These are phyloP conservation scores for Herpetotheres cachinnans DNA, from an alignment of 2,113 vertebrate genomes.

Conservation along the genomic window DNA sequence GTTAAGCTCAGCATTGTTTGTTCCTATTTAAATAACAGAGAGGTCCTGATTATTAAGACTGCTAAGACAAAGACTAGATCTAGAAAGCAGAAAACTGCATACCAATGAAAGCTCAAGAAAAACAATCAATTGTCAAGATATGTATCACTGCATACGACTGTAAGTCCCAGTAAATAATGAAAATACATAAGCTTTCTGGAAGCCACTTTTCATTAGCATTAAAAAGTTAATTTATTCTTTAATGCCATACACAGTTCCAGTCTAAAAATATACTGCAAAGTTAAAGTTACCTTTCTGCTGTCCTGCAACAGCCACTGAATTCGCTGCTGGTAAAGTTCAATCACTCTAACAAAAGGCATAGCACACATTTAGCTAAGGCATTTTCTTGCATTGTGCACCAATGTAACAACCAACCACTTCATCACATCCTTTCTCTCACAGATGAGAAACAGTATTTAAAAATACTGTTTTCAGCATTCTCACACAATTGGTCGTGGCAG, in stretches of 20 bases:
- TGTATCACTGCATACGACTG: not conserved
- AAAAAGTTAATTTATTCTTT: not conserved
- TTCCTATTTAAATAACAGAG: not conserved
- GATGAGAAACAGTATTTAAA: not conserved
- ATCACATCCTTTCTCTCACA: not conserved
- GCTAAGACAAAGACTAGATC: not conserved
- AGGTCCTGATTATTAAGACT: not conserved
- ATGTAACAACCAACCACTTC: not conserved
- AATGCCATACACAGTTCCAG: not conserved
- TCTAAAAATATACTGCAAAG: not conserved
- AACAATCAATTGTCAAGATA: not conserved
- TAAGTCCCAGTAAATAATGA: not conserved
- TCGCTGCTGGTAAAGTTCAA: conserved; percentile 73
- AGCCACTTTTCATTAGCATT: not conserved
- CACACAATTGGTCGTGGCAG: not conserved
- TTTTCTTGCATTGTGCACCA: not conserved
- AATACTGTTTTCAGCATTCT: not conserved
- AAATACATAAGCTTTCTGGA: not conserved
- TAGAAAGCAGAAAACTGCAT: not conserved
- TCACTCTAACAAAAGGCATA: conserved; percentile 68
- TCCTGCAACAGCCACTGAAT: conserved; percentile 77
- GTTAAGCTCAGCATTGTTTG: not conserved
- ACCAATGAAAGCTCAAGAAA: not conserved
- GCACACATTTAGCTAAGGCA: not conserved
- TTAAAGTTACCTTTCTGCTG: conserved; percentile 79